Conservation (phyloP, 2,113 vertebrate species). For the Corythoichthys haematopterus region DNA sequence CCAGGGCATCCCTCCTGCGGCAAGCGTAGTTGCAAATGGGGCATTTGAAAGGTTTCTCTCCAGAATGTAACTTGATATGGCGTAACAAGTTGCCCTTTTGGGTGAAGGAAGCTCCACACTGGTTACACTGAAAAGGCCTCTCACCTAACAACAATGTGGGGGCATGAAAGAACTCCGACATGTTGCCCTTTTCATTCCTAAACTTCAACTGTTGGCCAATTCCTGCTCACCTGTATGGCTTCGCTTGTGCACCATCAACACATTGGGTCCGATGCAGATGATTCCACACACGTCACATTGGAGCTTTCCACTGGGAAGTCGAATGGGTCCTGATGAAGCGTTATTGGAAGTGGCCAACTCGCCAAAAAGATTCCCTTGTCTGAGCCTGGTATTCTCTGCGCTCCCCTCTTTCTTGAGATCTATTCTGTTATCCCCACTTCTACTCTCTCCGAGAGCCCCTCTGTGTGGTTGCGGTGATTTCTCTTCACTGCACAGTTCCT, state of each 20-base stretch:
- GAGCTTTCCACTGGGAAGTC: conserved; percentile 90
- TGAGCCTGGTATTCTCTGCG: conserved; percentile 56
- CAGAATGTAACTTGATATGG: conserved; percentile 95
- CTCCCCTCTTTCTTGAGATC: conserved; percentile 72
- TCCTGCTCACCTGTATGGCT: conserved; percentile 88
- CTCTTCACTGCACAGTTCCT: conserved; percentile 92
- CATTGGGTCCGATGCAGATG: conserved; percentile 95
- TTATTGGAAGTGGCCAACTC: conserved; percentile 78
- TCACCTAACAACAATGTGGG: conserved; percentile 73
- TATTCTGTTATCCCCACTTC: conserved; percentile 68
- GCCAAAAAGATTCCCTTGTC: conserved; percentile 74
- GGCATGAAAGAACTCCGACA: not conserved
- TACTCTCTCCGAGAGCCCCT: conserved; percentile 66
- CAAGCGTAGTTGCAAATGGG: conserved; percentile 93
- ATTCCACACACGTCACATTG: conserved; percentile 95
- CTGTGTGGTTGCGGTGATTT: conserved; percentile 77
- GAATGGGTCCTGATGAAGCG: conserved; percentile 84
- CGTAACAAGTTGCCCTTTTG: conserved; percentile 96
- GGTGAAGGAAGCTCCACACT: conserved; percentile 96
- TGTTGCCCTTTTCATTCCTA: not conserved
- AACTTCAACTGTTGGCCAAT: not conserved
- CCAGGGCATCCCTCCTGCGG: conserved; percentile 86
- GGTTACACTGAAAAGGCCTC: conserved; percentile 93
- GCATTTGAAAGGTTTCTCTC: conserved; percentile 97
- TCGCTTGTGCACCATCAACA: conserved; percentile 96